Conservation (phyloP, 2,797 vertebrate genomes). For the Hybognathus amarus region DNA sequence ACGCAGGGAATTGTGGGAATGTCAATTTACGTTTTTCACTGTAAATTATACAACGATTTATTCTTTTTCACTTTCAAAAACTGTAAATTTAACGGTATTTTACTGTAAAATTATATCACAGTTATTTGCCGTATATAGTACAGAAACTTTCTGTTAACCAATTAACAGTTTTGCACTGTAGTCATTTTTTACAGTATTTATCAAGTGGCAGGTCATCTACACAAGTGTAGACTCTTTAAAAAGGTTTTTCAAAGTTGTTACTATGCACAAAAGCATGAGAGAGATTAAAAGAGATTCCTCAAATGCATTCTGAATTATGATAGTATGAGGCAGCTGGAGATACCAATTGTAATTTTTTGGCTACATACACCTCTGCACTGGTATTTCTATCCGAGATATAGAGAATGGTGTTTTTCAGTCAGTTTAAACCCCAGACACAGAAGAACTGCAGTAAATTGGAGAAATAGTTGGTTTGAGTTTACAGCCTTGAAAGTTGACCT, state of each 20-base stretch:
- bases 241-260: not conserved
- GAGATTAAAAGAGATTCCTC: not conserved
- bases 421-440: conserved; percentile 8
- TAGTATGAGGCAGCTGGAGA: not conserved
- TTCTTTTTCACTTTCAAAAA: no score
- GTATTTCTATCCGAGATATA: not conserved
- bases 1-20: no score
- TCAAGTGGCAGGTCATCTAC: not conserved
- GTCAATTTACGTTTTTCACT: no score
- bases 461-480: conserved; percentile 22
- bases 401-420: conserved; percentile 1
- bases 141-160: no score
- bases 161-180: no score
- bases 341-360: not conserved
- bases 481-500: conserved; percentile 42
- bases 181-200: no score
- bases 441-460: conserved; percentile 25
- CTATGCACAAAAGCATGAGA: not conserved
- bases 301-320: not conserved
- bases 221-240: not conserved
- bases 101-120: no score
- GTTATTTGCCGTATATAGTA: no score
- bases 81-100: no score
- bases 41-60: no score
- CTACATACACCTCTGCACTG: not conserved